These are phyloP conservation scores for Macquaria ambigua DNA, from an alignment of 2,113 vertebrate species.

Conservation along the genomic window DNA sequence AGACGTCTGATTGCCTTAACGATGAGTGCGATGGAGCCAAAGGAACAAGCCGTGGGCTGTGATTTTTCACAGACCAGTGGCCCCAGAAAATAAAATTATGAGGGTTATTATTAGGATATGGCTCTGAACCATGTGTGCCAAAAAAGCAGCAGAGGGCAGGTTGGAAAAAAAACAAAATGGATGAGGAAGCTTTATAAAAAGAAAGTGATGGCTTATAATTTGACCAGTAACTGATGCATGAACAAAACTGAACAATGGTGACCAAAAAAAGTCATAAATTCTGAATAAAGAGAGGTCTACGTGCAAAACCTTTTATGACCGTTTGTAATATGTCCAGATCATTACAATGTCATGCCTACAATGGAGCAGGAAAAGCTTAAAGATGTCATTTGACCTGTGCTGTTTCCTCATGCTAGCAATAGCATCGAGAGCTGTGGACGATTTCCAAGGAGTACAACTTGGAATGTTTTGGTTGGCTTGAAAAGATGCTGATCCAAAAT, in stretches of 20 bases:
- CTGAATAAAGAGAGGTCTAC: background rate
- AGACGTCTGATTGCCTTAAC: constrained; percentile 7
- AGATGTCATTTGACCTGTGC: background rate
- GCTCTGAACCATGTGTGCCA: background rate
- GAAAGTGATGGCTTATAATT: background rate
- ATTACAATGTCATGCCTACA: background rate
- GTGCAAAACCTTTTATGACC: background rate
- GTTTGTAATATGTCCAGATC: background rate
- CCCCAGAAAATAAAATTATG: constrained; percentile 31
- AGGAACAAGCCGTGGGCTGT: constrained; percentile 21
- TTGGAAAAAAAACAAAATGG: background rate
- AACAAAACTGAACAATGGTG: background rate
- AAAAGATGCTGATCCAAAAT: constrained; percentile 2
- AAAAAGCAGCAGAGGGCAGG: constrained; percentile 8
- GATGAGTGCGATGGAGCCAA: background rate
- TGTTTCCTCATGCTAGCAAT: background rate
- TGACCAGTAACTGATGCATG: background rate
- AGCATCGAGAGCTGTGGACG: too few species aligned
- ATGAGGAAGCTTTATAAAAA: background rate
- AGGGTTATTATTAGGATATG: constrained; percentile 24
- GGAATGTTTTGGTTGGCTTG: constrained; percentile 40
- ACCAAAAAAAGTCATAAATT: background rate
- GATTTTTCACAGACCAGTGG: constrained; percentile 28
- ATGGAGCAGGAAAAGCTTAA: background rate
- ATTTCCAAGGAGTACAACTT: constrained; percentile 23